Base-by-base conservation (phyloP, 2,888 invertebrate species). In the Cotesia congregata region DNA sequence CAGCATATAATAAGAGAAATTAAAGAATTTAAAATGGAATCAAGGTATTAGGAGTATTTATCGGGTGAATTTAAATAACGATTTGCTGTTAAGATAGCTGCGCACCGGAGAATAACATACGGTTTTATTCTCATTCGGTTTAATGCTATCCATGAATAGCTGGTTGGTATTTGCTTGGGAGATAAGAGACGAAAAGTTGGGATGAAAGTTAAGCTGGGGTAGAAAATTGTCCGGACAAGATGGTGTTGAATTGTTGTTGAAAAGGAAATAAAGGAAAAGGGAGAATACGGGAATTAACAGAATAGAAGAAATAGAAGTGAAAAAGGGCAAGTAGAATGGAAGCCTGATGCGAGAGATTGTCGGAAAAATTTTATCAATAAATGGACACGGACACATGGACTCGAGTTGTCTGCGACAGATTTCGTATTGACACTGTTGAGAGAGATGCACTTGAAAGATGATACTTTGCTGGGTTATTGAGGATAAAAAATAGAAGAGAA, bases 131-230 rank as follows among this genome's bases (percentile, higher is more conserved):
- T 73, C 67, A 50, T 73, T 41, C 67, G 65, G 65, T 41, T 73
- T 65, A 65, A 72, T 72, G 50, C 15, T 67, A 9, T 9, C 50
- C 71, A 64, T 30, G 30, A 30, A 64, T 75, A 40, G 40, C 39
- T 62, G 30, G 70, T 30, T 75, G 70, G 50, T 64, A 30, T 71
- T 70, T 40, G 39, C 67, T 17, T 12, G 39, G n/a, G 67, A 76
- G 72, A 76, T 40, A 67, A 67, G 72, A 39, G 60, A 5, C n/a
- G 62, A 70, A 65, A 60, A 65, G 9, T 40, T 67, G 50, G 60
- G 20, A 40, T 41, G 50, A 50, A 70, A 50, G 41, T 70, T 70
- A 70, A 70, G 70, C 70, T 59, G 70, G 70, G 70, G 72, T 50
- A 20, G 65, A 70, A 70, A 70, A 50, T 70, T 59, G 20, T 60